phyloP scores from a whole-genome alignment of 2,797 vertebrate species.

The Iguana delicatissima region DNA sequence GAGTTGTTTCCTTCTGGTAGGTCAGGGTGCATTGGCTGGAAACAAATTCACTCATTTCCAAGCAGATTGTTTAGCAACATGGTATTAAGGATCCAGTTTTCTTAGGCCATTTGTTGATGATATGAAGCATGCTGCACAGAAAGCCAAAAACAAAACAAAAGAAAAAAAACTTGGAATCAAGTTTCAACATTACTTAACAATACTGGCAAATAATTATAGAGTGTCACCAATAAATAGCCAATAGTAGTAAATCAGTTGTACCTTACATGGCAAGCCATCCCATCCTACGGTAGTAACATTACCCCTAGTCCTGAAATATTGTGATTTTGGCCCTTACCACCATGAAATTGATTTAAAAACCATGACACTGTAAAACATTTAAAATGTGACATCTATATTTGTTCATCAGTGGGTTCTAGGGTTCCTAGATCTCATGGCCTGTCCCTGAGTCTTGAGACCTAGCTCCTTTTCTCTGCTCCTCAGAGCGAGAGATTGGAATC shows the following conservation, averaged over 20 bases:
- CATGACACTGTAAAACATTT: not conserved
- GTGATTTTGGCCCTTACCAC: not conserved
- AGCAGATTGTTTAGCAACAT: not conserved
- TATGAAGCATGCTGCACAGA: not conserved
- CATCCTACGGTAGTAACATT: not conserved
- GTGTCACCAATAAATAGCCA: not conserved
- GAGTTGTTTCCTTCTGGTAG: not conserved
- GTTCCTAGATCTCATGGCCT: too few relatives aligned
- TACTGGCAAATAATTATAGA: not conserved
- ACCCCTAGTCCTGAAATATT: not conserved
- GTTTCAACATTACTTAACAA: not conserved
- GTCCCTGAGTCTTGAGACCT: too few relatives aligned
- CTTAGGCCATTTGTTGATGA: not conserved
- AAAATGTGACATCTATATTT: not conserved
- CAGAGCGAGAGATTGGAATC: too few relatives aligned
- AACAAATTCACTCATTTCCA: not conserved
- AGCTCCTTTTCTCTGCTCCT: too few relatives aligned
- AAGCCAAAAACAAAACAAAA: not conserved
- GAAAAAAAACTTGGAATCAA: not conserved
- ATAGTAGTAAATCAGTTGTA: not conserved
- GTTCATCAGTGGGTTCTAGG: not conserved
- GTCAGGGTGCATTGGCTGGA: not conserved
- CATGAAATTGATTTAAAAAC: slow-evolving; percentile 1
- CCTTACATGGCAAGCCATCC: not conserved
- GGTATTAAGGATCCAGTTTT: not conserved